Percentiles rank a stretch among this genome's conserved stretches.
phyloP scores from a whole-genome alignment of 2,888 invertebrate genomes.

The Argyresthia goedartella region DNA sequence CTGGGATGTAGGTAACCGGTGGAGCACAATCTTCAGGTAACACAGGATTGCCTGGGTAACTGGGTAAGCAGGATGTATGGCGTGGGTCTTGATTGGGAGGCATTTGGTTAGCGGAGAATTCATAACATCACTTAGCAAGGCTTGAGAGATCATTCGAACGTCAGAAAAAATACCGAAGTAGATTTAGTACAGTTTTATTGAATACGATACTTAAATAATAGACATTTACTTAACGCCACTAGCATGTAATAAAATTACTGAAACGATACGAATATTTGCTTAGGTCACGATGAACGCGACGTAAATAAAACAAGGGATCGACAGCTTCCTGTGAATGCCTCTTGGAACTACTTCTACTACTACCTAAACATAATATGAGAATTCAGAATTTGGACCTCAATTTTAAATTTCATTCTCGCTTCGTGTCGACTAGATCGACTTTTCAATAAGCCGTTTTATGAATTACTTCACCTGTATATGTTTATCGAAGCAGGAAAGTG shows the following conservation, averaged over 20 bases:
- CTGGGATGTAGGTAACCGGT: conserved; percentile 64
- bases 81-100: conserved; percentile 58
- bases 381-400: conserved; percentile 64
- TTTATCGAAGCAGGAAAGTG: no score
- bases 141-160: conserved; percentile 14
- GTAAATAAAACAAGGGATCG: conserved; percentile 14
- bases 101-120: conserved; percentile 10
- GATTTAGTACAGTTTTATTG: conserved; percentile 53
- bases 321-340: not conserved
- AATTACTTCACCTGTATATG: no score
- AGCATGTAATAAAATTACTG: conserved; percentile 61
- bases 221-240: conserved; percentile 63
- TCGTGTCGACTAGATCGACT: conserved; percentile 22
- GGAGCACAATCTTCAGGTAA: conserved; percentile 52
- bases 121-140: conserved; percentile 14
- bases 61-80: conserved; percentile 48
- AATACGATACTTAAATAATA: conserved; percentile 60
- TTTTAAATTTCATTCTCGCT: conserved; percentile 48
- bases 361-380: conserved; percentile 16
- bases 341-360: conserved; percentile 27
- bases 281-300: conserved; percentile 61
- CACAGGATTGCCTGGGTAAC: conserved; percentile 56
- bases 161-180: conserved; percentile 26
- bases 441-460: not conserved
- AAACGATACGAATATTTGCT: conserved; percentile 51